Percentiles rank a stretch among this genome's conserved stretches.
phyloP scores from a whole-genome alignment of 1,140 invertebrate genomes.

The Teleogryllus occipitalis region DNA sequence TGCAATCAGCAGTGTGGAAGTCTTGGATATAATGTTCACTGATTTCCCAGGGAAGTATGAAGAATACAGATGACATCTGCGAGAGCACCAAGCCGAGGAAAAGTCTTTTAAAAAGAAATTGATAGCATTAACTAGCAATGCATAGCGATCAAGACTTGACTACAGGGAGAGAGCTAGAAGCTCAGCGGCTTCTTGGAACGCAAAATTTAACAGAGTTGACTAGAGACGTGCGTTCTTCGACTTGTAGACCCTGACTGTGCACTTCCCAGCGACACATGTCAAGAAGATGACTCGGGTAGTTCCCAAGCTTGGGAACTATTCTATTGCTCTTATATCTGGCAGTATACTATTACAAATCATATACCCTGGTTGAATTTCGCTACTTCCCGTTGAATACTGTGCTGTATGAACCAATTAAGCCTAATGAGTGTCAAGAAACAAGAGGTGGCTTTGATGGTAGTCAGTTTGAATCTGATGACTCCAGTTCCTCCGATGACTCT shows the following conservation, averaged over 20 bases:
- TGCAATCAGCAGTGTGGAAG: constrained; percentile 81
- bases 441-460: constrained; percentile 33
- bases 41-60: constrained; percentile 94
- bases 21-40: constrained; percentile 87
- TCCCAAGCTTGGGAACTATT: constrained; percentile 66
- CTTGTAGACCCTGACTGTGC: constrained; percentile 66
- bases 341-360: constrained; percentile 77
- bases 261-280: constrained; percentile 49
- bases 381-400: constrained; percentile 89
- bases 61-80: constrained; percentile 76
- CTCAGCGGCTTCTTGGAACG: constrained; percentile 83
- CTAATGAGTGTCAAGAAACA: constrained; percentile 35
- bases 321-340: constrained; percentile 87
- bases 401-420: constrained; percentile 60
- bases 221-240: constrained; percentile 61
- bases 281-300: constrained; percentile 40
- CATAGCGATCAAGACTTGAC: constrained; percentile 52
- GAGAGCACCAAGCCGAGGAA: constrained; percentile 67
- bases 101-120: constrained; percentile 61
- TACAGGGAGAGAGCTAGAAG: constrained; percentile 77
- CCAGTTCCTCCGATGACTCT: constrained; percentile 47
- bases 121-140: constrained; percentile 41
- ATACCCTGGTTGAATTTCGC: constrained; percentile 55
- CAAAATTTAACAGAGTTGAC: constrained; percentile 71
- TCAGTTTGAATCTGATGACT: constrained; percentile 37